A percentile compares a stretch with the other conserved stretches of the same genome.
These are phyloP conservation scores for Drosophila murphyi DNA, from an alignment of 1,140 invertebrate species.

Conservation along the genomic window DNA sequence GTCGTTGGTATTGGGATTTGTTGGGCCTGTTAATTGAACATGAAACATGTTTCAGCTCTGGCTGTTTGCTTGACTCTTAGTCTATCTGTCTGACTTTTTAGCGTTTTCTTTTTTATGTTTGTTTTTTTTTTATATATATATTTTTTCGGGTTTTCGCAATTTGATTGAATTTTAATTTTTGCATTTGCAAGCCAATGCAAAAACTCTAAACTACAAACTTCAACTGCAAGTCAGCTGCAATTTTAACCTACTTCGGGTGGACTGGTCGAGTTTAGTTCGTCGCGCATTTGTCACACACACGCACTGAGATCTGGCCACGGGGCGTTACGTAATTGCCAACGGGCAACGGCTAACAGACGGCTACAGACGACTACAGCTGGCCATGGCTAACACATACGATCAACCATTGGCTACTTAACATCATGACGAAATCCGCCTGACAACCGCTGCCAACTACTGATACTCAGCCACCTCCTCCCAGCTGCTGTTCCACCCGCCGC, in stretches of 20 bases:
- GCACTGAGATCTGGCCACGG: conserved; percentile 35
- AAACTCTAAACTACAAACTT: conserved; percentile 44
- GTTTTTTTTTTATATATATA: conserved; percentile 6
- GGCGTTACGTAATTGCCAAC: conserved; percentile 54
- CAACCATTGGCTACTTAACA: conserved; percentile 46
- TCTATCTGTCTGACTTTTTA: conserved; percentile 20
- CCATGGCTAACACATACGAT: conserved; percentile 41
- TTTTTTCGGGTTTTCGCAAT: conserved; percentile 57
- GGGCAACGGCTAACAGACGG: conserved; percentile 25
- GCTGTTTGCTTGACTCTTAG: conserved; percentile 13
- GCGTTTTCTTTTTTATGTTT: conserved; percentile 22
- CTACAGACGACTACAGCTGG: conserved; percentile 34
- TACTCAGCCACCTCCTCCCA: not conserved
- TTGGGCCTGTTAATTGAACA: conserved; percentile 54
- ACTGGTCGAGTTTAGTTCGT: conserved; percentile 54
- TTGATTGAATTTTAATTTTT: conserved; percentile 72
- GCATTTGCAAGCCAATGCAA: conserved; percentile 51
- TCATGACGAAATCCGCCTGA: conserved; percentile 51
- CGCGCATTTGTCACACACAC: conserved; percentile 55
- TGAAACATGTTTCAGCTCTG: conserved; percentile 51
- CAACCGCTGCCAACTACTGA: conserved; percentile 20
- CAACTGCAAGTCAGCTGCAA: conserved; percentile 44
- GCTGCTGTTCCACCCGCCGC: conserved; percentile 7
- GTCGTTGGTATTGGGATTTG: conserved; percentile 45
- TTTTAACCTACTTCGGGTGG: conserved; percentile 59